phyloP scores from a whole-genome alignment of 2,113 vertebrate genomes.

The Nibea coibor region DNA sequence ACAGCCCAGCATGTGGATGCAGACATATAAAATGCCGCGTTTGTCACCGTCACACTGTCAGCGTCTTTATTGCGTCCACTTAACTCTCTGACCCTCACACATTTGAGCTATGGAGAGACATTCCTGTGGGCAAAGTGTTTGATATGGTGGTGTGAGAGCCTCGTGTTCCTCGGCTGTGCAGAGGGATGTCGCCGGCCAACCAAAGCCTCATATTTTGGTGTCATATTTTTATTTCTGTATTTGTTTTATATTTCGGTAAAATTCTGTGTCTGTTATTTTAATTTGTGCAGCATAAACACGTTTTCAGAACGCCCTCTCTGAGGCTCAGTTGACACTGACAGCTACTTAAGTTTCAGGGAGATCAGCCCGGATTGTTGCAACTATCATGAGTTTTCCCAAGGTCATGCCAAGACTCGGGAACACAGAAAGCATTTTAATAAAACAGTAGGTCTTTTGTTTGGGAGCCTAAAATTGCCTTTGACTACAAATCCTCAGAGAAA shows the following conservation, averaged over 20 bases:
- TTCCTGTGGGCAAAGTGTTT: conserved; percentile 32
- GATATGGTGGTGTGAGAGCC: background rate
- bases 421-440: conserved; percentile 12
- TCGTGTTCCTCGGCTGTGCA: conserved; percentile 13
- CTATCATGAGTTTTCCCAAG: background rate
- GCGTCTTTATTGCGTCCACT: conserved; percentile 40
- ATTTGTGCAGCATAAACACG: background rate
- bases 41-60: conserved; percentile 42
- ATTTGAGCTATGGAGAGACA: conserved; percentile 51
- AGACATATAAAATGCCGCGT: conserved; percentile 3
- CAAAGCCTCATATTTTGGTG: background rate
- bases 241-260: too few species aligned
- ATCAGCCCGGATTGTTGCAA: background rate
- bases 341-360: conserved; percentile 2
- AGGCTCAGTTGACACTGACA: conserved; percentile 10
- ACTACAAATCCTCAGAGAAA: conserved; percentile 1
- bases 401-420: background rate
- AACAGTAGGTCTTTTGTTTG: conserved; percentile 14
- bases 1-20: background rate
- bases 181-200: background rate
- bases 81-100: conserved; percentile 52
- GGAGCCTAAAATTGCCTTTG: conserved; percentile 26
- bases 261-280: background rate
- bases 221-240: background rate
- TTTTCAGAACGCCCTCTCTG: conserved; percentile 6